phyloP scores from a whole-genome alignment of 64 coral and sea anemone species.

The Catalaphyllia jardinei region DNA sequence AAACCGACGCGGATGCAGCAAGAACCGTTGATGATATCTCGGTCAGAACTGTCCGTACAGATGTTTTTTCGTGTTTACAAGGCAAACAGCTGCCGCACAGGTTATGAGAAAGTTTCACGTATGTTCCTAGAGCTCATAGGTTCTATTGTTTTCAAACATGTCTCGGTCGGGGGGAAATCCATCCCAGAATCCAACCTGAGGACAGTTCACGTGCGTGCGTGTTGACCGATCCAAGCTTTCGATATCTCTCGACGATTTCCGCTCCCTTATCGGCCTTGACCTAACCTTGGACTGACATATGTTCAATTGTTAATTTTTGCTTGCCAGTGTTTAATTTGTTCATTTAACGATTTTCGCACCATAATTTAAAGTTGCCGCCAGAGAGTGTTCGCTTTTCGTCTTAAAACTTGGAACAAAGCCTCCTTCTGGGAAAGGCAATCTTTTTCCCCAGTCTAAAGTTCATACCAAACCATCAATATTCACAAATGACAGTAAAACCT shows the following conservation, averaged over 20 bases:
- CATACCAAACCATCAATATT: constrained; percentile 8
- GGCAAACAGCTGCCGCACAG: neutral
- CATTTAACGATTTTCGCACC: constrained; percentile 20
- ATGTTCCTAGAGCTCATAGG: neutral
- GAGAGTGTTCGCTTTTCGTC: neutral
- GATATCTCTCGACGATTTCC: constrained; percentile 52
- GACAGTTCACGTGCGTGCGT: constrained; percentile 2
- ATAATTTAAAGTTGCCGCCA: neutral
- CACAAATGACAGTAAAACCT: neutral
- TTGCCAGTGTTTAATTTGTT: constrained; percentile 19
- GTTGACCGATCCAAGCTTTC: neutral
- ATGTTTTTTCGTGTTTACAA: neutral
- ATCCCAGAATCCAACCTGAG: constrained; percentile 33
- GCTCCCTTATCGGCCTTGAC: constrained; percentile 56
- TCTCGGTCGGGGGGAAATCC: neutral
- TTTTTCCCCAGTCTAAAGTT: neutral
- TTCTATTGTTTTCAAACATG: constrained; percentile 37
- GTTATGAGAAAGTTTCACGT: neutral
- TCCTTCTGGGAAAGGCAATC: neutral
- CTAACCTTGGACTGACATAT: constrained; percentile 33
- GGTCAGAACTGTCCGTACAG: neutral
- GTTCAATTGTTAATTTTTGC: constrained; percentile 40
- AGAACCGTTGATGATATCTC: neutral
- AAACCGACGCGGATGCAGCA: too few species aligned
- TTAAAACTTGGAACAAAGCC: neutral